These are phyloP conservation scores for Candoia aspera DNA, from an alignment of 2,113 vertebrate genomes.

Conservation along the genomic window DNA sequence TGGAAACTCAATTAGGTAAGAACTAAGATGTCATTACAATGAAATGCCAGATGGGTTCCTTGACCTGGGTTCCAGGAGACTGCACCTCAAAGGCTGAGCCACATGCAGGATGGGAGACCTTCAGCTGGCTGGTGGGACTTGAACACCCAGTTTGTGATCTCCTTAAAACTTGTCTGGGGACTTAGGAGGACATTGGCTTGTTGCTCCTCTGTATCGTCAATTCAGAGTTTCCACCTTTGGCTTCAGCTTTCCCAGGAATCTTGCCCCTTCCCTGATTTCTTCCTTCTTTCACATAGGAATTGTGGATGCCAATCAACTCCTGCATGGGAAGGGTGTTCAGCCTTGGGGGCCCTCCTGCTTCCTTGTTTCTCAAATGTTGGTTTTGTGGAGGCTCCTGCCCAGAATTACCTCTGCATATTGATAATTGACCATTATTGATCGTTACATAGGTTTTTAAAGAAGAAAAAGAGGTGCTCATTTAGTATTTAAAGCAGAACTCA, in stretches of 20 bases:
- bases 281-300: not conserved
- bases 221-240: not conserved
- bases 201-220: not conserved
- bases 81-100: too few relatives aligned
- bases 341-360: not conserved
- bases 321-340: not conserved
- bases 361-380: not conserved
- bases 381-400: not conserved
- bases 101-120: not conserved
- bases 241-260: not conserved
- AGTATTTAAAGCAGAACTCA: not conserved
- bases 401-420: not conserved
- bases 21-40: too few relatives aligned
- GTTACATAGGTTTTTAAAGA: not conserved
- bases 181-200: not conserved
- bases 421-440: not conserved
- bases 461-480: not conserved
- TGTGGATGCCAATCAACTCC: not conserved
- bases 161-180: not conserved
- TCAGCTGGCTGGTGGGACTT: too few relatives aligned
- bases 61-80: not conserved
- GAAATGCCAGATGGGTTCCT: not conserved
- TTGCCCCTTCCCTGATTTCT: not conserved
- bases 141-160: not conserved
- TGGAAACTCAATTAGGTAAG: not conserved